These are phyloP conservation scores for Papilio elwesi DNA, from an alignment of 2,888 invertebrate species.

Conservation along the genomic window DNA sequence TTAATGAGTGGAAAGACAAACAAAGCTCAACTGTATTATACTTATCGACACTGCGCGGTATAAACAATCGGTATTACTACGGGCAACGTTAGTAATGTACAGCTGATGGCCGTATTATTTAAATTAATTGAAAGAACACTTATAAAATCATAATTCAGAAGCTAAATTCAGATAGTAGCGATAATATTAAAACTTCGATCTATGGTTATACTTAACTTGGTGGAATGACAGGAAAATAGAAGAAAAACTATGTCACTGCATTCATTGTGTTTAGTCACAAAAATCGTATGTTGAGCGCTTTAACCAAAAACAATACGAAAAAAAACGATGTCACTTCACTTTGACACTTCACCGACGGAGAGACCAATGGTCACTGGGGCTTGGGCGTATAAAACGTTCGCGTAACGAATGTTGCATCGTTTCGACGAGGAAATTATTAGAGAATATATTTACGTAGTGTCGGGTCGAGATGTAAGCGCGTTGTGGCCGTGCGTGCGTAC, in stretches of 20 bases:
- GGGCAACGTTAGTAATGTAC: slow-evolving; percentile 9
- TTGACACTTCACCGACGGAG: slow-evolving; percentile 65
- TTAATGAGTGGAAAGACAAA: slow-evolving; percentile 23
- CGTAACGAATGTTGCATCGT: neutral
- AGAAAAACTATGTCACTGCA: slow-evolving; percentile 29
- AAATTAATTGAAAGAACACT: slow-evolving; percentile 7
- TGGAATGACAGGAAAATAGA: slow-evolving; percentile 11
- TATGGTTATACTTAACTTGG: slow-evolving; percentile 22
- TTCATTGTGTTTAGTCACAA: slow-evolving; percentile 24
- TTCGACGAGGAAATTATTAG: slow-evolving; percentile 12
- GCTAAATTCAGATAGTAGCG: neutral
- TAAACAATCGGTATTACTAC: slow-evolving; percentile 25
- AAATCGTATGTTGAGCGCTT: slow-evolving; percentile 10
- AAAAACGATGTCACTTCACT: slow-evolving; percentile 62
- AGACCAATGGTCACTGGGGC: slow-evolving; percentile 38
- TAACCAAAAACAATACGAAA: slow-evolving; percentile 41
- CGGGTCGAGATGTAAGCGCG: slow-evolving; percentile 35
- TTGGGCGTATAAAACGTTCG: slow-evolving; percentile 31
- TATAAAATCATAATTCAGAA: neutral
- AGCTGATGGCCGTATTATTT: slow-evolving; percentile 13
- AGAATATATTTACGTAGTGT: slow-evolving; percentile 39
- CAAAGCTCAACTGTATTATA: slow-evolving; percentile 32
- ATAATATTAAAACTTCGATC: neutral
- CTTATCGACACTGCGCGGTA: slow-evolving; percentile 23
- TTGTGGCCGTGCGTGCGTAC: slow-evolving; percentile 53